Evolutionary conservation across 2,797 vertebrate species (phyloP).

Genomic region (Tenualosa ilisha): DNA sequence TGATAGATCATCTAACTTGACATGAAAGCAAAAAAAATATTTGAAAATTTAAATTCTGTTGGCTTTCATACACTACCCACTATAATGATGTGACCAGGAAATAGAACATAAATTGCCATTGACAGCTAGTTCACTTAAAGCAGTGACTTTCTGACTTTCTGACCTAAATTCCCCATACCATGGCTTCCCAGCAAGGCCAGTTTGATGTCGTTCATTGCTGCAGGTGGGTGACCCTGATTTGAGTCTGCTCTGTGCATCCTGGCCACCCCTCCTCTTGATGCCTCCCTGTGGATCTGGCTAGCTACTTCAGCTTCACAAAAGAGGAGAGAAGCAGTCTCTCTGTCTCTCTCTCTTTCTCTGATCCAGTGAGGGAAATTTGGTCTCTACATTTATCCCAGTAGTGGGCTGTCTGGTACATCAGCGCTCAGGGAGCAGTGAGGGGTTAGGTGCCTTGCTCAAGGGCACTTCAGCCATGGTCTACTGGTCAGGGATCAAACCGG

Average conservation of each 20-base stretch:
- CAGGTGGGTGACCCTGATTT: background rate
- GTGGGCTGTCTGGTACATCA: too few relatives aligned
- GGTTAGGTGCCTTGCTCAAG: too few relatives aligned
- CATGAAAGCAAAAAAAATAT: background rate
- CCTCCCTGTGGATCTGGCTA: background rate
- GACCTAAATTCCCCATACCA: background rate
- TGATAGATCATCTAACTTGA: too few relatives aligned
- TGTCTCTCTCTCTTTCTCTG: background rate
- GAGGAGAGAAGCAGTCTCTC: background rate
- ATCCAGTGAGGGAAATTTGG: too few relatives aligned
- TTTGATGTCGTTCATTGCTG: background rate
- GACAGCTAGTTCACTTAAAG: too few relatives aligned
- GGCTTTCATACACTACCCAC: too few relatives aligned
- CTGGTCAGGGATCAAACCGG: too few relatives aligned
- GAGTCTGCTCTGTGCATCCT: background rate
- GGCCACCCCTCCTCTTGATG: background rate
- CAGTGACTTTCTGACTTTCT: background rate
- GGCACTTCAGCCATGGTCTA: too few relatives aligned
- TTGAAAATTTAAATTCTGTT: too few relatives aligned
- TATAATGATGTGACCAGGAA: background rate
- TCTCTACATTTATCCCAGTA: too few relatives aligned
- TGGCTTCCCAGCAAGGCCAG: background rate
- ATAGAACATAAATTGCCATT: too few relatives aligned
- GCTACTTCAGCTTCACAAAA: background rate
- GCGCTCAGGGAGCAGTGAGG: too few relatives aligned